Percentiles rank a stretch among this genome's conserved stretches.
These are phyloP conservation scores for Laterallus jamaicensis DNA, from an alignment of 2,113 vertebrate species.

Conservation along the genomic window DNA sequence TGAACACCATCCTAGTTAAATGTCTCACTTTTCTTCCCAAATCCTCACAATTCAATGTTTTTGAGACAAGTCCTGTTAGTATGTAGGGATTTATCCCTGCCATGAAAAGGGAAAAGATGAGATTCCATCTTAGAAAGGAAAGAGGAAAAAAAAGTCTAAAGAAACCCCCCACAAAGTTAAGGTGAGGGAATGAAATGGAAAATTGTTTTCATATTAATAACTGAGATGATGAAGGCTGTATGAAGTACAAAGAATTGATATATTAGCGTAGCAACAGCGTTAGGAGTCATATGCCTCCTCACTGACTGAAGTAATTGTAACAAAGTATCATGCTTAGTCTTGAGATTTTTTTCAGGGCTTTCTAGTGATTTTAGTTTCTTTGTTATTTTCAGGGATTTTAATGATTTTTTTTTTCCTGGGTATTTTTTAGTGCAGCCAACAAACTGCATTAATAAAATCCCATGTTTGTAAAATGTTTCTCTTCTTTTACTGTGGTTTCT, in stretches of 20 bases:
- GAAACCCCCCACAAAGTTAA: fast-evolving
- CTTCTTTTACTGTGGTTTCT: background rate
- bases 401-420: no score
- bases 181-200: background rate
- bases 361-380: background rate
- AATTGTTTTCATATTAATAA: background rate
- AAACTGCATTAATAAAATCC: background rate
- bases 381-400: no score
- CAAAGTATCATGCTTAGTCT: background rate
- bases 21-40: background rate
- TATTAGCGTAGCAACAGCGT: background rate
- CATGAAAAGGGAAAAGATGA: background rate
- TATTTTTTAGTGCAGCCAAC: no score
- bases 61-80: background rate
- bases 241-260: background rate
- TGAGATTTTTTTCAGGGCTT: background rate
- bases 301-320: background rate
- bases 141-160: background rate
- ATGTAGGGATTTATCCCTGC: background rate
- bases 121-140: background rate
- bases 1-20: background rate
- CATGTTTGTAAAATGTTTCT: background rate
- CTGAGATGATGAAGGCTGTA: background rate
- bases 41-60: background rate
- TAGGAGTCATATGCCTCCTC: background rate